Evolutionary conservation across 2,113 vertebrate genomes (phyloP), one percentile per base, ranked within the genome.

Genomic region (Chascanopsetta lugubris): DNA sequence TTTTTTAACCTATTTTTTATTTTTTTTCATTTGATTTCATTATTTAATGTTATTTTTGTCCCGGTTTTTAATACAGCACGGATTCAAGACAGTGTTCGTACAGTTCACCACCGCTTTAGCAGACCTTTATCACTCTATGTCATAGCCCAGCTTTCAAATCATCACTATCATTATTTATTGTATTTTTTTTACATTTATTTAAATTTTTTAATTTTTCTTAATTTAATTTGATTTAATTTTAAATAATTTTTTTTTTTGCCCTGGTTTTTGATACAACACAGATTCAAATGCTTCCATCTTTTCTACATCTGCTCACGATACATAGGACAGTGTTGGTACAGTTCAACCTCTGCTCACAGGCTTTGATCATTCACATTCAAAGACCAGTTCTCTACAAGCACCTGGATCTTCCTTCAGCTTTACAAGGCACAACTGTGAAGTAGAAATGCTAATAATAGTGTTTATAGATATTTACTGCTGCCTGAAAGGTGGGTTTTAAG

Each of bases 401-500:
- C 77, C 88, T 88, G 86, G 88, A 87, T 64, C n/a, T 20, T 49
- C 17, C 65, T 43, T 38, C 3, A 55, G 49, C 53, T 85, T 84
- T 77, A 65, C 11, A 62, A 65, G 63, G 56, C 58, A 17, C 32
- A 71, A 36, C 62, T 71, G 64, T 63, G 59, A 69, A 21, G 53
- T 53, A 74, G 25, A 77, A 77, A 71, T 63, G 61, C 72, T 90
- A 88, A 90, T 88, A 58, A 89, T 36, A 82, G 83, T 85, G 47
- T 85, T 86, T 86, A 79, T 60, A 62, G 66, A 4, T 46, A 56
- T 59, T 8, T 13, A 66, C 67, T 61, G 78, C 75, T 64, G 78
- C 72, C 81, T 59, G 54, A 75, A 71, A 67, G 62, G 59, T 69
- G 59, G 45, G 43, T 77, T 61, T 83, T 71, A 43, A 58, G 20